Conservation (phyloP, 2,797 vertebrate genomes). For the Argyrosomus regius region DNA sequence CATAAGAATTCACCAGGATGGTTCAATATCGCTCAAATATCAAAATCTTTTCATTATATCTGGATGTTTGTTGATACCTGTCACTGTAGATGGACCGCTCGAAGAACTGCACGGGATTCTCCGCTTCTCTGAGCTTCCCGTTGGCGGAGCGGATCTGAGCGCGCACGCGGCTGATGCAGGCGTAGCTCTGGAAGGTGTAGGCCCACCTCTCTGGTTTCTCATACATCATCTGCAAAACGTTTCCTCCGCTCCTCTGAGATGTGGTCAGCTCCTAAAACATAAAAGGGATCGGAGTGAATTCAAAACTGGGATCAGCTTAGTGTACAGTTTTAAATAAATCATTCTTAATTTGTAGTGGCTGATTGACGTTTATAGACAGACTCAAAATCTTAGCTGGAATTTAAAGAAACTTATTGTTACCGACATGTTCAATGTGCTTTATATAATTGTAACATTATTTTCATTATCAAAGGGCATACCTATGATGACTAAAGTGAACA, state of each 20-base stretch:
- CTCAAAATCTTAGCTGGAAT: background rate
- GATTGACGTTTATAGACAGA: background rate
- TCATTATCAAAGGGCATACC: background rate
- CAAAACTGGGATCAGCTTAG: background rate
- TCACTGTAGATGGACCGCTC: slow-evolving; percentile 96
- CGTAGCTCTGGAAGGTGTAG: slow-evolving; percentile 95
- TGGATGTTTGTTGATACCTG: slow-evolving; percentile 81
- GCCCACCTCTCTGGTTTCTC: slow-evolving; percentile 94
- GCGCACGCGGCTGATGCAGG: slow-evolving; percentile 93
- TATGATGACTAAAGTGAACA: background rate
- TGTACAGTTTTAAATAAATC: background rate
- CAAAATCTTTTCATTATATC: background rate
- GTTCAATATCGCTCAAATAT: background rate
- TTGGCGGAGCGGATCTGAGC: slow-evolving; percentile 88
- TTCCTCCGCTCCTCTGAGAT: slow-evolving; percentile 93
- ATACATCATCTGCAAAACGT: slow-evolving; percentile 95
- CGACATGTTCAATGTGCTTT: background rate
- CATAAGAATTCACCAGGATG: background rate
- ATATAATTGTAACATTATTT: background rate
- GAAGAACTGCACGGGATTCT: slow-evolving; percentile 91
- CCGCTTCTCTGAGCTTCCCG: slow-evolving; percentile 82
- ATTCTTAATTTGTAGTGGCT: background rate
- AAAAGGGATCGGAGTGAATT: background rate
- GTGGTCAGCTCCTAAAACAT: slow-evolving; percentile 89
- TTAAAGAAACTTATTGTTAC: background rate